Evolutionary conservation across 2,888 invertebrate genomes (phyloP).

Genomic region (Serripes groenlandicus): DNA sequence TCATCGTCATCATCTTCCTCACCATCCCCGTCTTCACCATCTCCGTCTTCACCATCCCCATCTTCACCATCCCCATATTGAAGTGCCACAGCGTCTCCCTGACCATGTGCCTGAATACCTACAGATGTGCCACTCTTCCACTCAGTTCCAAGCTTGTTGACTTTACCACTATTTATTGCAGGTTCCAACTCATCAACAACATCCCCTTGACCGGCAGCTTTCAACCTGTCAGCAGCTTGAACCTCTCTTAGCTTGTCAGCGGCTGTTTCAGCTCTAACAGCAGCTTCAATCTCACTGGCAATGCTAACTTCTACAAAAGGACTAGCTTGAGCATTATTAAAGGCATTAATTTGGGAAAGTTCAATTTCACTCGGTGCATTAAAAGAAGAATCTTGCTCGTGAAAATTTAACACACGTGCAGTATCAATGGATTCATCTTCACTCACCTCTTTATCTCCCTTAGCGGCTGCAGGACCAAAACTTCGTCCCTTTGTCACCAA

Average conservation of each 20-base stretch:
- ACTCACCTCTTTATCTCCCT: slow-evolving; percentile 71
- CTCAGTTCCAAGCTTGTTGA: not conserved
- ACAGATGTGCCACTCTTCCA: not conserved
- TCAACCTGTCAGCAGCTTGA: slow-evolving; percentile 12
- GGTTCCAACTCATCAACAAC: not conserved
- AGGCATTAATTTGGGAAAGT: slow-evolving; percentile 16
- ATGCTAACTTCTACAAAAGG: slow-evolving; percentile 26
- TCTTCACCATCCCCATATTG: slow-evolving; percentile 20
- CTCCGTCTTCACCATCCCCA: slow-evolving; percentile 31
- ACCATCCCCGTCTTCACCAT: slow-evolving; percentile 23
- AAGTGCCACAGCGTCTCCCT: slow-evolving; percentile 8
- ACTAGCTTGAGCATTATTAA: slow-evolving; percentile 29
- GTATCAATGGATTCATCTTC: slow-evolving; percentile 33
- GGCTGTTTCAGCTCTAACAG: slow-evolving; percentile 10
- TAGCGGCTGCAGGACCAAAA: slow-evolving; percentile 75
- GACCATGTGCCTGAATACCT: not conserved
- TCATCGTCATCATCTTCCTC: slow-evolving; percentile 35
- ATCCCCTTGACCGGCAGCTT: not conserved
- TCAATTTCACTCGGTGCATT: slow-evolving; percentile 26
- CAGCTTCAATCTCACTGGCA: slow-evolving; percentile 27
- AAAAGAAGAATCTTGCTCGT: slow-evolving; percentile 20
- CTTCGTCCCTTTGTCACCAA: slow-evolving; percentile 74
- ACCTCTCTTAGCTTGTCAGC: slow-evolving; percentile 8
- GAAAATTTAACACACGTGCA: slow-evolving; percentile 40
- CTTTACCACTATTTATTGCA: not conserved